phyloP scores from a whole-genome alignment of 2,888 invertebrate genomes.

The Nemotelus nigrinus region DNA sequence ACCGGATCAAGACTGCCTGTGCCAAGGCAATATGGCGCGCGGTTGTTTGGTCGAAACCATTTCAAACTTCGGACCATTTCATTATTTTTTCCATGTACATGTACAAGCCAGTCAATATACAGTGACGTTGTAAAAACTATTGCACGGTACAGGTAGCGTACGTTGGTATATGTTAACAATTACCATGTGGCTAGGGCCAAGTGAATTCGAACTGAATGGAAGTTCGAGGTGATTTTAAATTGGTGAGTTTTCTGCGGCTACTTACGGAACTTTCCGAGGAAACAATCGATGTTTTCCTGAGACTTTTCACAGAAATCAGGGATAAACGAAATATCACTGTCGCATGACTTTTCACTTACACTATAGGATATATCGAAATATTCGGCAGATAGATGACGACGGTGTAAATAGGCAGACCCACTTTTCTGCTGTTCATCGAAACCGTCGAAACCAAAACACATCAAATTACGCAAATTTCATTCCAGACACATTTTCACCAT shows the following conservation, averaged over 20 bases:
- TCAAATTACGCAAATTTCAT: slow-evolving; percentile 23
- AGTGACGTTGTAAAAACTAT: slow-evolving; percentile 17
- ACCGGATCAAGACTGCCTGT: slow-evolving; percentile 68
- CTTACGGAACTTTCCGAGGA: too few species aligned
- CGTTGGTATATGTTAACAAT: background rate
- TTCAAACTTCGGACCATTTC: slow-evolving; percentile 45
- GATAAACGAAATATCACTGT: background rate
- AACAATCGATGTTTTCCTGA: background rate
- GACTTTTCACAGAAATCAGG: background rate
- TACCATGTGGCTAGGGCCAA: too few species aligned
- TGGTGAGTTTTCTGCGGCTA: too few species aligned
- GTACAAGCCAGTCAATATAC: slow-evolving; percentile 29
- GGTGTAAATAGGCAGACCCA: slow-evolving; percentile 43
- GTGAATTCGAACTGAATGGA: too few species aligned
- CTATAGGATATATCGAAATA: background rate
- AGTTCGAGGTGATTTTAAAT: too few species aligned
- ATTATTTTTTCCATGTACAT: slow-evolving; percentile 33
- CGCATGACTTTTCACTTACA: background rate
- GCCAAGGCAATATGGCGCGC: slow-evolving; percentile 61
- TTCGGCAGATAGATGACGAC: slow-evolving; percentile 22
- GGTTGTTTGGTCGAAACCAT: slow-evolving; percentile 58
- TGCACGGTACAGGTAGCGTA: background rate
- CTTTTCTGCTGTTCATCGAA: slow-evolving; percentile 37
- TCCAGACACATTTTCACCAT: background rate
- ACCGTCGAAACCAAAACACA: slow-evolving; percentile 32